phyloP scores from a whole-genome alignment of 1,140 invertebrate species.

The roundworm (Caenorhabditis elegans) region DNA sequence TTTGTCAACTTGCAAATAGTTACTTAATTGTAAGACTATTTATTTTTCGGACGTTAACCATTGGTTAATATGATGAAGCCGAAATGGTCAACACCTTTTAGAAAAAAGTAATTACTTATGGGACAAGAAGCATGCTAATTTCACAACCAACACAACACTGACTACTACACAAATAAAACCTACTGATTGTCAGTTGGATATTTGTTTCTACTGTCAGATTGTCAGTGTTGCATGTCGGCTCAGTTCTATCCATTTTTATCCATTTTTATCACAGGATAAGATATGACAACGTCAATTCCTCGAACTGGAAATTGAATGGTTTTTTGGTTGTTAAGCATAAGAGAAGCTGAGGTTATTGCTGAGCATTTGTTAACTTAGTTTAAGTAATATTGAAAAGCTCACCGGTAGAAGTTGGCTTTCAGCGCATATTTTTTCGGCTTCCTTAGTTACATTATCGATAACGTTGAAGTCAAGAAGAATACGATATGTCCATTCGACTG shows the following conservation, averaged over 20 bases:
- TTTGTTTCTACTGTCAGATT: neutral
- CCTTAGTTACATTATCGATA: slow-evolving; percentile 21
- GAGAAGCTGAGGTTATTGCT: neutral
- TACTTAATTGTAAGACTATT: too few species aligned
- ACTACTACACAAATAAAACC: neutral
- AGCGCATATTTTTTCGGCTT: neutral
- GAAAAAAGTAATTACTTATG: too few species aligned
- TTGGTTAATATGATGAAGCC: too few species aligned
- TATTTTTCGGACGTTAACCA: too few species aligned
- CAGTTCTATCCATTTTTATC: too few species aligned
- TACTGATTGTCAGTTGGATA: neutral
- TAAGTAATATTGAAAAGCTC: neutral
- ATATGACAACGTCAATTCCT: slow-evolving; percentile 11
- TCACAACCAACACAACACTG: neutral
- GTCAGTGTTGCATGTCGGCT: neutral
- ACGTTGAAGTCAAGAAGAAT: slow-evolving; percentile 51
- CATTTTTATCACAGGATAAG: neutral
- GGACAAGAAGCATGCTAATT: too few species aligned
- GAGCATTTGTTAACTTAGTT: too few species aligned
- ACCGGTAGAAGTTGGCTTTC: slow-evolving; percentile 10
- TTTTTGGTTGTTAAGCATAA: neutral
- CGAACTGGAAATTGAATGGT: neutral
- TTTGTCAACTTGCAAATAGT: too few species aligned
- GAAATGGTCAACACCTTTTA: too few species aligned
- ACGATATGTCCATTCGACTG: slow-evolving; percentile 75